Evolutionary conservation across 2,113 vertebrate genomes (phyloP), one percentile per base, ranked within the genome.

Genomic region (Nothoprocta perdicaria): DNA sequence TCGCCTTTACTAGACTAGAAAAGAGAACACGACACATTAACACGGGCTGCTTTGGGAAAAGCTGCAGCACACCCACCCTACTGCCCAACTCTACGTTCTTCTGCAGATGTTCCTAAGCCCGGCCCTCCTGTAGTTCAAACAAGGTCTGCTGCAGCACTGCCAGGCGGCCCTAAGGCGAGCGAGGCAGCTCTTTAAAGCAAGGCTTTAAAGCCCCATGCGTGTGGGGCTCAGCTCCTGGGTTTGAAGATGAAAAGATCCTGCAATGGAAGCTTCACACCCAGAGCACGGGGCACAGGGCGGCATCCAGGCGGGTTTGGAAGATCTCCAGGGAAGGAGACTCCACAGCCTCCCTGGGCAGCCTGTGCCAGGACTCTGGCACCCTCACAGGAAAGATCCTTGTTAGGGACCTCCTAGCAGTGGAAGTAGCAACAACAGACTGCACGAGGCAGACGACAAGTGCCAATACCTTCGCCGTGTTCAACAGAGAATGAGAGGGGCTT

Each of bases 1-100:
- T 94, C 96, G n/a, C 95, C 96, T 97, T 97, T 97, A 94, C 96
- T 97, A 94, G 94, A 95, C 98, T 98, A 19, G 73, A 79, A 55
- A 80, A 68, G 29, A 93, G 89, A 96, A 92, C 8, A 86, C 3
- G 18, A 31, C 71, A 41, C 67, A 86, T 95, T 94, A 86, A 81
- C 21, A 65, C 41, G 41, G 8, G 90, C 81, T 4, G n/a, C 43
- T 27, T 91, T 75, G 88, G 84, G 92, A 88, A 93, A 72, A 41
- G n/a, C 9, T 74, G 88, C 72, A 81, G 60, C 86, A 62, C 58
- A 93, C 18, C 29, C 38, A 12, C 24, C 68, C 27, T 40, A 55
- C 85, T 68, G 48, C 48, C 11, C 29, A 72, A 43, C 43, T 60
- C 21, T 68, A 58, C 13, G 12, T 58, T 84, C 14, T 50, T 43